Evolutionary conservation across 2,888 invertebrate species (phyloP).

Genomic region (Labia minor): DNA sequence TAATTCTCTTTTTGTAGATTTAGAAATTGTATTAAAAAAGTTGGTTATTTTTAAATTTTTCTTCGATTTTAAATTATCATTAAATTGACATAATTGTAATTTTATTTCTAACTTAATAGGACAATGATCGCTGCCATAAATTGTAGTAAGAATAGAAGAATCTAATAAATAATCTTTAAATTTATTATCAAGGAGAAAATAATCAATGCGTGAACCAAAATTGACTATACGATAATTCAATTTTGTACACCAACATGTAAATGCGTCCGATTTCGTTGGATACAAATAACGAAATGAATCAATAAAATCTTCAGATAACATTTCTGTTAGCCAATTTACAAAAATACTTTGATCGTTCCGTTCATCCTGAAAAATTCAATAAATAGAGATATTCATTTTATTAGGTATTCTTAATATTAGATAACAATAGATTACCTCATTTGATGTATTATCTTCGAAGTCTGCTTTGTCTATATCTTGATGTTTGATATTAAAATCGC

Average conservation of each 20-base stretch:
- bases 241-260: constrained; percentile 40
- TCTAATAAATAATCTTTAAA: constrained; percentile 29
- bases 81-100: background rate
- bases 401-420: constrained; percentile 4
- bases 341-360: constrained; percentile 29
- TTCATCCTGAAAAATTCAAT: background rate
- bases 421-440: background rate
- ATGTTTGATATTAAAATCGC: constrained; percentile 41
- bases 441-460: constrained; percentile 35
- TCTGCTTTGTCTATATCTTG: constrained; percentile 35
- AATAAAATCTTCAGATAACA: constrained; percentile 33
- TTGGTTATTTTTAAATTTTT: constrained; percentile 31
- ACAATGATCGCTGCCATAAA: constrained; percentile 42
- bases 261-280: constrained; percentile 35
- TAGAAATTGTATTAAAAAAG: constrained; percentile 28
- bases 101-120: constrained; percentile 33
- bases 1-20: background rate
- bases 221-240: constrained; percentile 39
- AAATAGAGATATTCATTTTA: too few species aligned
- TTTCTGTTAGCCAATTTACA: constrained; percentile 34
- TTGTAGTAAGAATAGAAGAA: constrained; percentile 31
- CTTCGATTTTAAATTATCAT: constrained; percentile 29
- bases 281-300: constrained; percentile 39
- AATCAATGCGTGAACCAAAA: constrained; percentile 42
- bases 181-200: constrained; percentile 35